Percentiles rank a stretch among this genome's conserved stretches.
phyloP scores from a whole-genome alignment of 2,797 vertebrate species.

The Discoglossus pictus region DNA sequence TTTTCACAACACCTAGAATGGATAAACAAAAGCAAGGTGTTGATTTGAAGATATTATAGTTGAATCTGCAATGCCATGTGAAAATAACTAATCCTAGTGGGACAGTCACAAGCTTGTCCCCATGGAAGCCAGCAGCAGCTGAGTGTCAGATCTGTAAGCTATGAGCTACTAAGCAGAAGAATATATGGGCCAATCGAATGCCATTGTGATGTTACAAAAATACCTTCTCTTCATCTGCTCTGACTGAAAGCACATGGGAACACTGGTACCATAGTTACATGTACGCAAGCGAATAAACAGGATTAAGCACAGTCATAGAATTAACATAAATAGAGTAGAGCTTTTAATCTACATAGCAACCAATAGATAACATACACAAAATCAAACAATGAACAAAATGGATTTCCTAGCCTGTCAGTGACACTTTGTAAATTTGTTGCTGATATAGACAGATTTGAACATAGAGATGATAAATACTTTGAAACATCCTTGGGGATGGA shows the following conservation, averaged over 20 bases:
- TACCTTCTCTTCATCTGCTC: not conserved
- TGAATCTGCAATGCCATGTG: not conserved
- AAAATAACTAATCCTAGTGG: not conserved
- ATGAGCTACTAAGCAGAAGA: not conserved
- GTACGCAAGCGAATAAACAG: not conserved
- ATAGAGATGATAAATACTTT: no score
- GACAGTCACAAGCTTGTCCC: not conserved
- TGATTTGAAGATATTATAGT: not conserved
- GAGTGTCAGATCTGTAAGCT: not conserved
- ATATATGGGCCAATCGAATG: not conserved
- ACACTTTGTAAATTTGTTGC: no score
- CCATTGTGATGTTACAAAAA: conserved; percentile 1
- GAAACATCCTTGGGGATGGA: no score
- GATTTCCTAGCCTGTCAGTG: not conserved
- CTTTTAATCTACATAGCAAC: not conserved
- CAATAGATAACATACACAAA: not conserved
- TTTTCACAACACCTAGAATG: not conserved
- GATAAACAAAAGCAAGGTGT: not conserved
- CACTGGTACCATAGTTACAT: not conserved
- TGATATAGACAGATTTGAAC: no score
- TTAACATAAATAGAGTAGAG: not conserved
- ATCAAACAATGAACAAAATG: not conserved
- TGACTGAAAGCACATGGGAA: not conserved
- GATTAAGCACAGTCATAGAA: not conserved
- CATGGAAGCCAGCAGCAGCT: not conserved